These are phyloP conservation scores for Rhopalosiphum nymphaeae DNA, from an alignment of 2,888 invertebrate species.

Conservation along the genomic window DNA sequence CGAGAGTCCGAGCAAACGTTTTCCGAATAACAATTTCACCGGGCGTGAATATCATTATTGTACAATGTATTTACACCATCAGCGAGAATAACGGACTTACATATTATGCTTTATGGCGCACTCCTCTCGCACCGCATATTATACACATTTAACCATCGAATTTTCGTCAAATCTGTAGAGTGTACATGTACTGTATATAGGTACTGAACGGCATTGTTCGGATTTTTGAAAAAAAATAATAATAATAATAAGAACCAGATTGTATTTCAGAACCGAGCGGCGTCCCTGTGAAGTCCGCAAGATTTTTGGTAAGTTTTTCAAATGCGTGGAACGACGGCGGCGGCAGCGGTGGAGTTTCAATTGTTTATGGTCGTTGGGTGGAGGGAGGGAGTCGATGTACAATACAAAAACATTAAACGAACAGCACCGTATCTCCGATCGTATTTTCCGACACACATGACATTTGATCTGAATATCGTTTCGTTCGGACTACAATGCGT, in stretches of 20 bases:
- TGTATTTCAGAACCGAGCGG: slow-evolving; percentile 17
- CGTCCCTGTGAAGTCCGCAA: slow-evolving; percentile 28
- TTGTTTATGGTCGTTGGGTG: background rate
- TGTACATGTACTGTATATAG: background rate
- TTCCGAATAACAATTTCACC: background rate
- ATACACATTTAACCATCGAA: too few relatives aligned
- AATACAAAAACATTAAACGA: slow-evolving; percentile 39
- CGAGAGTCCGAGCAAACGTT: background rate
- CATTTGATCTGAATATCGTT: slow-evolving; percentile 46
- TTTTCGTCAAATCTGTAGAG: background rate
- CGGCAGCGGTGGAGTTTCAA: background rate
- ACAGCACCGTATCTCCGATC: slow-evolving; percentile 37
- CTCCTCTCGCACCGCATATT: background rate
- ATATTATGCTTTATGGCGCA: background rate
- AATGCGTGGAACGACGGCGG: background rate
- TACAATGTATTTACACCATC: background rate
- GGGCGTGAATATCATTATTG: background rate
- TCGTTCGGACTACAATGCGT: slow-evolving; percentile 6
- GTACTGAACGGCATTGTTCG: slow-evolving; percentile 17
- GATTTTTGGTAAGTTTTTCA: background rate
- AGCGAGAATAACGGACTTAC: background rate
- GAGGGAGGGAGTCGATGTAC: background rate
- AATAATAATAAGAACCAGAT: slow-evolving; percentile 14
- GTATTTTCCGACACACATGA: slow-evolving; percentile 10
- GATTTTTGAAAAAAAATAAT: background rate